Conservation (phyloP, 2,797 vertebrate species). For the Echeneis naucrates region DNA sequence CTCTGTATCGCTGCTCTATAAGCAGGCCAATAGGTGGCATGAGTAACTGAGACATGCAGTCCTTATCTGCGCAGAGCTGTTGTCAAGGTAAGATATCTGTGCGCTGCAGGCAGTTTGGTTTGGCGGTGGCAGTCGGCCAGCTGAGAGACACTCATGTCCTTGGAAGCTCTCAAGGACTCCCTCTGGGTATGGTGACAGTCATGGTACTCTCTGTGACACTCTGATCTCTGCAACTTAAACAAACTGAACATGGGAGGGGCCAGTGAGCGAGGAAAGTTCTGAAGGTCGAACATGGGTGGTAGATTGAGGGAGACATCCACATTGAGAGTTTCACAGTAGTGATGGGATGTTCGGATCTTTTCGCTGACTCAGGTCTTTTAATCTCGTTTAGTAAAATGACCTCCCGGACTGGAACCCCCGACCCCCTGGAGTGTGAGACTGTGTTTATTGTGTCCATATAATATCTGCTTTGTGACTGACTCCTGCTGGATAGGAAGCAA, state of each 20-base stretch:
- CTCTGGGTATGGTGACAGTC: slow-evolving; percentile 49
- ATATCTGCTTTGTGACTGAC: no score
- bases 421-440: no score
- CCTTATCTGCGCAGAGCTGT: slow-evolving; percentile 59
- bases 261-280: slow-evolving; percentile 6
- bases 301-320: slow-evolving; percentile 5
- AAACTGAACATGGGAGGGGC: slow-evolving; percentile 30
- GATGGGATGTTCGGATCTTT: no score
- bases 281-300: slow-evolving; percentile 16
- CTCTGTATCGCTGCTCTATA: slow-evolving; percentile 1
- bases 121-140: slow-evolving; percentile 70
- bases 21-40: slow-evolving; percentile 47
- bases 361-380: no score
- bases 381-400: no score
- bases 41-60: slow-evolving; percentile 25
- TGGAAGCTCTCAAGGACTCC: slow-evolving; percentile 73
- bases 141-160: slow-evolving; percentile 74
- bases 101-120: slow-evolving; percentile 52
- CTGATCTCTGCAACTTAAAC: slow-evolving; percentile 34
- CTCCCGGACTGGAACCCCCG: no score
- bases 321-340: background rate
- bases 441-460: no score
- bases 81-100: slow-evolving; percentile 37
- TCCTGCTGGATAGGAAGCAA: no score
- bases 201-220: slow-evolving; percentile 44